phyloP scores from a whole-genome alignment of 2,888 invertebrate species.

The Meghimatium bilineatum region DNA sequence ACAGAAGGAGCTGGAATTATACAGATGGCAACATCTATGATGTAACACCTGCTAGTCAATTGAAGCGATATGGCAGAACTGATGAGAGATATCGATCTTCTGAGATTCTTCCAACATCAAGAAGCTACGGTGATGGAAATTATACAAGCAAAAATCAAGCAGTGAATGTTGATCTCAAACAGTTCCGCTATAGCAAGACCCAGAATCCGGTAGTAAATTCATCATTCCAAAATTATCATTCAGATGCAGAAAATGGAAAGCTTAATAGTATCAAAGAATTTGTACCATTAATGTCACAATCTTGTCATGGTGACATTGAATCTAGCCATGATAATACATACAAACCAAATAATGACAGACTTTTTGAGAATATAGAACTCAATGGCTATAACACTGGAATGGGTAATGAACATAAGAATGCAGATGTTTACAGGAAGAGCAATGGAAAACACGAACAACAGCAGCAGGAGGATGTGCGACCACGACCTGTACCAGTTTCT shows the following conservation, averaged over 20 bases:
- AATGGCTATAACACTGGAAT: neutral
- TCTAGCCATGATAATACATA: neutral
- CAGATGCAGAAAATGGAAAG: conserved; percentile 9
- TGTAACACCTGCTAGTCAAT: neutral
- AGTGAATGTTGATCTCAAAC: neutral
- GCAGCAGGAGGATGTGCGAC: neutral
- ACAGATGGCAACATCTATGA: neutral
- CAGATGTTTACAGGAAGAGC: neutral
- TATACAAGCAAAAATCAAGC: neutral
- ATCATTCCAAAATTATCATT: neutral
- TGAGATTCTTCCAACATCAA: conserved; percentile 16
- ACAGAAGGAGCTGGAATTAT: conserved; percentile 37
- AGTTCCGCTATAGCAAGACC: neutral
- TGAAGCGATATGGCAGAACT: conserved; percentile 4
- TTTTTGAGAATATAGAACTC: neutral
- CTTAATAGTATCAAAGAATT: neutral
- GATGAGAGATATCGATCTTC: conserved; percentile 36
- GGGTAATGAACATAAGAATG: neutral
- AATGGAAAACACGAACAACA: neutral
- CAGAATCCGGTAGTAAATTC: neutral
- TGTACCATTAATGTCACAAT: conserved; percentile 2
- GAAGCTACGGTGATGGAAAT: neutral
- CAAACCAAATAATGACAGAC: neutral
- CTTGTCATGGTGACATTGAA: neutral
- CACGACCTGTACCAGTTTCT: conserved; percentile 34